A percentile compares a stretch with the other conserved stretches of the same genome.
phyloP scores from a whole-genome alignment of 2,797 vertebrate genomes.

The Sebastes steindachneri region DNA sequence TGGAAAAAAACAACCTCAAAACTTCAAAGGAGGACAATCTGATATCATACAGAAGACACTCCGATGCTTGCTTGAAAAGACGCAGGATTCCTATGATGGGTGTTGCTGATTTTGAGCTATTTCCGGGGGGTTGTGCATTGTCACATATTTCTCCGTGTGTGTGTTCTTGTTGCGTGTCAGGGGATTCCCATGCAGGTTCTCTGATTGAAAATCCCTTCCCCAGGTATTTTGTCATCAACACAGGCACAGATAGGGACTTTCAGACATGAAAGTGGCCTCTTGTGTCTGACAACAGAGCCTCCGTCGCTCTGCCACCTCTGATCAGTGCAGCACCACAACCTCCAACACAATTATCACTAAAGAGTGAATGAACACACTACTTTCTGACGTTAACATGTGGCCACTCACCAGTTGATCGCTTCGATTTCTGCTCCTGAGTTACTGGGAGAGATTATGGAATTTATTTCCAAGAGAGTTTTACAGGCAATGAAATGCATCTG shows the following conservation, averaged over 20 bases:
- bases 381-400: constrained; percentile 9
- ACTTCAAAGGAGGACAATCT: constrained; percentile 74
- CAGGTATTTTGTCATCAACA: constrained; percentile 70
- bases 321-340: neutral
- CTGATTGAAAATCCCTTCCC: constrained; percentile 69
- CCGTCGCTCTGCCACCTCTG: constrained; percentile 39
- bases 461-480: constrained; percentile 33
- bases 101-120: constrained; percentile 50
- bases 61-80: constrained; percentile 42
- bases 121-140: constrained; percentile 44
- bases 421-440: neutral
- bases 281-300: constrained; percentile 54
- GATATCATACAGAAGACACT: constrained; percentile 71
- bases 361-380: constrained; percentile 1
- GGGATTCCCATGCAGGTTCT: constrained; percentile 79
- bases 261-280: constrained; percentile 71
- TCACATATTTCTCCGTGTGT: constrained; percentile 44
- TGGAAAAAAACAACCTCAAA: constrained; percentile 41
- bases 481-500: constrained; percentile 50
- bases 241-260: constrained; percentile 60
- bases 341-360: neutral
- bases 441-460: constrained; percentile 27
- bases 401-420: neutral
- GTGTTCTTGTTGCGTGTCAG: constrained; percentile 54
- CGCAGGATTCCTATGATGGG: constrained; percentile 47